Evolutionary conservation across 2,113 vertebrate genomes (phyloP).

Genomic region (Odocoileus virginianus): DNA sequence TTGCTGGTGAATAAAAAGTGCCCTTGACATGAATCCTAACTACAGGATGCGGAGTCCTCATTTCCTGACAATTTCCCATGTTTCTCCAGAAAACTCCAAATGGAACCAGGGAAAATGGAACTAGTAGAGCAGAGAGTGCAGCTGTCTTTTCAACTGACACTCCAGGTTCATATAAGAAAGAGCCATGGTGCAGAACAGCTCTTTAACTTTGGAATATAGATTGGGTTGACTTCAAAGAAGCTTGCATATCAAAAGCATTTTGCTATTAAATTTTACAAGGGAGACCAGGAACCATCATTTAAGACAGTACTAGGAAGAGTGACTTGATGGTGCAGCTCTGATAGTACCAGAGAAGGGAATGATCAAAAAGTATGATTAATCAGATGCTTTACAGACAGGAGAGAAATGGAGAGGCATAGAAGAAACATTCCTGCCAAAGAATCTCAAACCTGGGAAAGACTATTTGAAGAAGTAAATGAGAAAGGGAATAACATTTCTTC

Average conservation of each 20-base stretch:
- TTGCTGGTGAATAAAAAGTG: not conserved
- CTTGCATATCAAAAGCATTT: conserved; percentile 28
- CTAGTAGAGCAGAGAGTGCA: not conserved
- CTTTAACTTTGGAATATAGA: not conserved
- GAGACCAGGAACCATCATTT: not conserved
- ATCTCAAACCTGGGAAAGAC: not conserved
- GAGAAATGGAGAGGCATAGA: not conserved
- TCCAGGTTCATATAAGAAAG: not conserved
- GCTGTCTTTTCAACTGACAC: not conserved
- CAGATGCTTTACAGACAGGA: not conserved
- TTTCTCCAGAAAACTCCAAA: not conserved
- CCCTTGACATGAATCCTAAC: not conserved
- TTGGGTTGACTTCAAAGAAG: conserved; percentile 18
- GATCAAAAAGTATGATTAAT: not conserved
- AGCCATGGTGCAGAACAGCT: not conserved
- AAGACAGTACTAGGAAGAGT: not conserved
- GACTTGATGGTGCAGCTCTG: not conserved
- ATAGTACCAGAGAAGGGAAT: not conserved
- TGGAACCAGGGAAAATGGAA: not conserved
- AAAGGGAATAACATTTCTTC: not conserved
- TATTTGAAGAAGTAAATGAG: not conserved
- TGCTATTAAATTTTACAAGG: conserved; percentile 15
- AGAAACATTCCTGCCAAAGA: not conserved
- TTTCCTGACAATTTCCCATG: not conserved
- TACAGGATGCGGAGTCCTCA: not conserved